Evolutionary conservation across 2,797 vertebrate species (phyloP).

Genomic region (Lithobates sylvaticus): DNA sequence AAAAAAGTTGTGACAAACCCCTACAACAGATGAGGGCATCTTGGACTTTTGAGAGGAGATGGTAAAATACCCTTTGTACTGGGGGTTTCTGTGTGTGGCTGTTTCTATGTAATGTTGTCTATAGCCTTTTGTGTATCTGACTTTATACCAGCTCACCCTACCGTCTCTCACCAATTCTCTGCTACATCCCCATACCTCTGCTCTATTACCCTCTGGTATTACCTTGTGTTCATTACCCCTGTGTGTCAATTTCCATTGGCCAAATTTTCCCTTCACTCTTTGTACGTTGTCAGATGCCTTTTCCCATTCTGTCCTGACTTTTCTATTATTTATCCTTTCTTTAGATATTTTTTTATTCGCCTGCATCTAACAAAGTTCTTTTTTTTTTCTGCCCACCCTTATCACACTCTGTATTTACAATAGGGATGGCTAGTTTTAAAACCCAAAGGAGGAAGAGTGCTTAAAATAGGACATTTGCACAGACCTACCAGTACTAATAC

Average conservation of each 20-base stretch:
- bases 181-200: background rate
- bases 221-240: background rate
- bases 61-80: slow-evolving; percentile 32
- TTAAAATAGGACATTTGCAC: too few relatives aligned
- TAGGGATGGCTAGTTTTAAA: too few relatives aligned
- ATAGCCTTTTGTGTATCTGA: slow-evolving; percentile 18
- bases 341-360: too few relatives aligned
- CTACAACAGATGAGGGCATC: slow-evolving; percentile 29
- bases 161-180: background rate
- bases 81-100: slow-evolving; percentile 24
- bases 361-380: too few relatives aligned
- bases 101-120: slow-evolving; percentile 55
- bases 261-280: background rate
- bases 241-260: background rate
- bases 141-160: slow-evolving; percentile 2
- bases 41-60: slow-evolving; percentile 23
- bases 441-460: too few relatives aligned
- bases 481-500: too few relatives aligned
- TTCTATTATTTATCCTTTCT: too few relatives aligned
- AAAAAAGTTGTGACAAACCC: background rate
- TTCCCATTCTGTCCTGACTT: background rate
- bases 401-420: too few relatives aligned
- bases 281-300: background rate
- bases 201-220: background rate
- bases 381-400: too few relatives aligned